These are phyloP conservation scores for Saxicola maurus DNA, from an alignment of 2,797 vertebrate species.

Conservation along the genomic window DNA sequence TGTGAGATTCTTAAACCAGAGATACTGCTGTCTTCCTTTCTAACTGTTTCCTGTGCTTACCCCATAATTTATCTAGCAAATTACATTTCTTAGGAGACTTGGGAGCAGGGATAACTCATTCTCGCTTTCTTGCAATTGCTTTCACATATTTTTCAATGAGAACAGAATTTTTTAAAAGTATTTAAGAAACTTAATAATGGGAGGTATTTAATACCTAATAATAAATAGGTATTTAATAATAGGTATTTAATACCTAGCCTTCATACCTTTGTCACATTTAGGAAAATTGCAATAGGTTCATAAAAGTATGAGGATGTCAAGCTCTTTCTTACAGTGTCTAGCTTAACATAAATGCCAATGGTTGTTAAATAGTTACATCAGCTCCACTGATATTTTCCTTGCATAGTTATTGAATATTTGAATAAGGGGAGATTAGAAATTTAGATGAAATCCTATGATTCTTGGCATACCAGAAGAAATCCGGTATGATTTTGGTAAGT, in stretches of 20 bases:
- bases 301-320: not conserved
- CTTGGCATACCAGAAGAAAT: not conserved
- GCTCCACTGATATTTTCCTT: not conserved
- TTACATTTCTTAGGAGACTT: not conserved
- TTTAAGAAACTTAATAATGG: not conserved
- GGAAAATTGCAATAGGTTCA: not conserved
- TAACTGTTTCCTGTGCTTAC: not conserved
- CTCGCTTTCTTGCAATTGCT: not conserved
- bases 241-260: not conserved
- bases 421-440: not conserved
- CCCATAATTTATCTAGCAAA: not conserved
- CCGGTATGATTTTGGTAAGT: not conserved
- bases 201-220: not conserved
- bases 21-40: not conserved
- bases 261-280: not conserved
- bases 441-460: not conserved
- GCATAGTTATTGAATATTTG: not conserved
- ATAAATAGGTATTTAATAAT: not conserved
- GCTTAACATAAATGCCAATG: not conserved
- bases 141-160: not conserved
- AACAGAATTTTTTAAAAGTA: not conserved
- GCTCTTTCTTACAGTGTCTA: not conserved
- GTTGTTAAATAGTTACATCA: not conserved
- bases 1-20: not conserved
- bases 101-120: not conserved